Evolutionary conservation across 2,113 vertebrate genomes (phyloP), one percentile per base, ranked within the genome.

Genomic region (Corythornis madagascariensis): DNA sequence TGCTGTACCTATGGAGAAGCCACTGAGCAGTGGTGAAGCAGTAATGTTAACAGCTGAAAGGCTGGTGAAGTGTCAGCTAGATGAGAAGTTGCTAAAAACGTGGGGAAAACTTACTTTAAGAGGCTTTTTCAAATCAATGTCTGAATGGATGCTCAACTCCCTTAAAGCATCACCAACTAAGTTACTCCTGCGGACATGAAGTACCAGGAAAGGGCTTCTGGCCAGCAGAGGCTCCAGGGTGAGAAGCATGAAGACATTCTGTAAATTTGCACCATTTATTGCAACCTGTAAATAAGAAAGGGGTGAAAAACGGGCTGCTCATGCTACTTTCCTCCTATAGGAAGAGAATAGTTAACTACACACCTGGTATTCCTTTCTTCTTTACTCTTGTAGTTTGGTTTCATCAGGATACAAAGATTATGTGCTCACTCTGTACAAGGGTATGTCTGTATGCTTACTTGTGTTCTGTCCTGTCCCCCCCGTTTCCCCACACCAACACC

Each of bases 221-320:
- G 98, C 98, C 88, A 99, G 97, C 94, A 99, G 98, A 88, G 99
- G 99, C 94, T 99, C 99, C 98, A 99, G 91, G 10, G 99, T 99
- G 88, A 99, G 98, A 96, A 99, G 98, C 99, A 99, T 99, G 87
- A 99, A 99, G 89, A 99, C 98, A 31, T 99, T 99, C 97, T 99
- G 99, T 80, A 99, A 94, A 96, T 99, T 99, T 86, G 99, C 99
- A 81, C 99, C 98, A 9, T 99, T 99, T 86, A 99, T 98, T 9
- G 99, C 99, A 96, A 99, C 99, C 99, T 99, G 79, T 24, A 91
- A 95, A 47, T 29, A 79, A 87, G 40, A 93, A 13, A 84, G 18
- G 38, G 19, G 25, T 77, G 43, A 81, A 40, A 72, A 91, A 9
- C 26, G 83, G 3, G 2, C 35, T 45, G 55, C 28, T 60, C 72